A percentile compares a stretch with the other conserved stretches of the same genome.
Evolutionary conservation across 2,888 invertebrate genomes (phyloP).

Genomic region (Plagiodera versicolora): DNA sequence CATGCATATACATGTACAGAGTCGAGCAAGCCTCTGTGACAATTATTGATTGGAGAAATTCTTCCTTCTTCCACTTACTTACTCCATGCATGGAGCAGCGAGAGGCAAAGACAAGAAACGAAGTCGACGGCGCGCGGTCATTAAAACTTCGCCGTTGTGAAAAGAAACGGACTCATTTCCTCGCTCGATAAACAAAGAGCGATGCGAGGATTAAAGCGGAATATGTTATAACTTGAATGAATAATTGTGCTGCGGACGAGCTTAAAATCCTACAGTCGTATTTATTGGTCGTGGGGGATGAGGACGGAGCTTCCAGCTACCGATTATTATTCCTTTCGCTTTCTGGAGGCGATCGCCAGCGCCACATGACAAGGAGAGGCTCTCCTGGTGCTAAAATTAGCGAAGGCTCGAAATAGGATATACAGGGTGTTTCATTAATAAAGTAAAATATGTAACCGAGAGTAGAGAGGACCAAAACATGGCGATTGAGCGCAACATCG

Average conservation of each 20-base stretch:
- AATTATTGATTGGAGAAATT: slow-evolving; percentile 73
- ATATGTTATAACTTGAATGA: slow-evolving; percentile 57
- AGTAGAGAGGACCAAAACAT: too few species aligned
- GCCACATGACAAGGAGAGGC: too few species aligned
- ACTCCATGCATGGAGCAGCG: too few species aligned
- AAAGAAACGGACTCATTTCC: slow-evolving; percentile 54
- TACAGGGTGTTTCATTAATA: too few species aligned
- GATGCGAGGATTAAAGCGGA: slow-evolving; percentile 52
- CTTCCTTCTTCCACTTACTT: slow-evolving; percentile 59
- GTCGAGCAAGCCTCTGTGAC: slow-evolving; percentile 62
- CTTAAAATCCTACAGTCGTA: slow-evolving; percentile 54
- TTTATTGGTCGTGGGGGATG: slow-evolving; percentile 55
- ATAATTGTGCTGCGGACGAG: slow-evolving; percentile 56
- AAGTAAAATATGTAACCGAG: too few species aligned
- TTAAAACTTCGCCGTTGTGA: slow-evolving; percentile 55
- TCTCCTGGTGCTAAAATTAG: too few species aligned
- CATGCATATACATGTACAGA: slow-evolving; percentile 26
- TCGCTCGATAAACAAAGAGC: slow-evolving; percentile 52
- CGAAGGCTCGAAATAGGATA: too few species aligned
- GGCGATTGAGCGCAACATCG: too few species aligned
- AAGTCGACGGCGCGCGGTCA: slow-evolving; percentile 49
- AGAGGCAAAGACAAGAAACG: slow-evolving; percentile 48
- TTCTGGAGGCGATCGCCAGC: slow-evolving; percentile 28
- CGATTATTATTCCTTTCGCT: slow-evolving; percentile 52
- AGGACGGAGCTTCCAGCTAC: slow-evolving; percentile 44